Conservation (phyloP, 2,888 invertebrate species). For the Campoletis raptor region DNA sequence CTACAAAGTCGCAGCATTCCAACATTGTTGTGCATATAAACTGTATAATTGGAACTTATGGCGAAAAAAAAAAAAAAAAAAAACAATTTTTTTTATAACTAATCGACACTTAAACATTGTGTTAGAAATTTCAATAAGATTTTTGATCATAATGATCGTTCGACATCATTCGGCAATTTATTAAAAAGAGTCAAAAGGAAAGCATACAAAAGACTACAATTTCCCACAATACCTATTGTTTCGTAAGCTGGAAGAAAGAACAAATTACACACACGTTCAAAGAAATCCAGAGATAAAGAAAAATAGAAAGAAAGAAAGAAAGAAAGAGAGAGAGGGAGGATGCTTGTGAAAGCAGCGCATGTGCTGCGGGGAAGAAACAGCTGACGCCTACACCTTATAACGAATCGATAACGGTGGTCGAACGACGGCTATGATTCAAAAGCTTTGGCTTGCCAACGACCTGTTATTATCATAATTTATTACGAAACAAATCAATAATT, state of each 20-base stretch:
- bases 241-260: constrained; percentile 1
- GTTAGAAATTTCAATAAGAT: not conserved
- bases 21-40: not conserved
- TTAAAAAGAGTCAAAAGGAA: not conserved
- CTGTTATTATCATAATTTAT: constrained; percentile 42
- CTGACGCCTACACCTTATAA: constrained; percentile 54
- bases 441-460: not conserved
- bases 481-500: constrained; percentile 37
- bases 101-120: not conserved
- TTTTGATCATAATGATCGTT: not conserved
- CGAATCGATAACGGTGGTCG: constrained; percentile 48
- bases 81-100: not conserved
- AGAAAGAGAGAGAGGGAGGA: not conserved
- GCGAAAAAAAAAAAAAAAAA: not conserved
- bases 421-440: constrained; percentile 40
- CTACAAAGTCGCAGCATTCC: not conserved
- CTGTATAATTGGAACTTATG: not conserved
- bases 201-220: not conserved
- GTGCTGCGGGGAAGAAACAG: constrained; percentile 34
- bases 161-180: not conserved
- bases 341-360: constrained; percentile 51
- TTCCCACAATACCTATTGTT: not conserved
- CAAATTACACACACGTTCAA: constrained; percentile 4
- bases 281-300: constrained; percentile 4
- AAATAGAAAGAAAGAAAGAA: not conserved